Evolutionary conservation across 2,888 invertebrate genomes (phyloP).

Genomic region (Nymphalis polychloros): DNA sequence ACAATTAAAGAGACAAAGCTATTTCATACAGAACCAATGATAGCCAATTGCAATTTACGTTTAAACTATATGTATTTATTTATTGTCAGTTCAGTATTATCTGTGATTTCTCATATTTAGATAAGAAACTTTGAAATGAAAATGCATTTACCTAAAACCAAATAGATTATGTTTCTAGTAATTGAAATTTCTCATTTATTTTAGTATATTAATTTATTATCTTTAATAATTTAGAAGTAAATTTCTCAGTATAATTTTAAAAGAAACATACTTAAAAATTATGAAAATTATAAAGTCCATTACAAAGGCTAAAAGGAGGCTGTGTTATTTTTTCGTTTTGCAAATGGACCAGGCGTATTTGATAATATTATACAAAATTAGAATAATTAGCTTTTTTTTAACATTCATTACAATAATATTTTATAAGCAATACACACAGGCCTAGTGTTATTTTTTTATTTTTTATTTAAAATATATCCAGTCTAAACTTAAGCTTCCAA

Average conservation of each 20-base stretch:
- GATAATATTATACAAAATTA: conserved; percentile 25
- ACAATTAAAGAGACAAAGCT: conserved; percentile 82
- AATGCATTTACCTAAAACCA: conserved; percentile 78
- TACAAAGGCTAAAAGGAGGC: conserved; percentile 19
- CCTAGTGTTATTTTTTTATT: conserved; percentile 3
- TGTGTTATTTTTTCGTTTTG: conserved; percentile 20
- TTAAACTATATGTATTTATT: conserved; percentile 56
- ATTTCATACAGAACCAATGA: conserved; percentile 76
- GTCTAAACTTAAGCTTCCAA: conserved; percentile 1
- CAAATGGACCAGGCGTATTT: conserved; percentile 21
- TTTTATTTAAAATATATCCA: neutral
- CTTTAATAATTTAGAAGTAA: neutral
- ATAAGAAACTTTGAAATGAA: conserved; percentile 63
- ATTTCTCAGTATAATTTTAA: neutral
- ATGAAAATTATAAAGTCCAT: neutral
- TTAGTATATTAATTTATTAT: neutral
- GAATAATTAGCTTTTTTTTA: conserved; percentile 1
- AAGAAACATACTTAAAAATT: neutral
- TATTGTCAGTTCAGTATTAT: conserved; percentile 75
- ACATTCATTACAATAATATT: neutral
- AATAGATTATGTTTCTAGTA: conserved; percentile 50
- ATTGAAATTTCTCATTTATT: conserved; percentile 7
- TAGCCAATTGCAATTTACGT: conserved; percentile 43
- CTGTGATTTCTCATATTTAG: conserved; percentile 78
- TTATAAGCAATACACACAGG: neutral